Base-by-base conservation (phyloP, 2,113 vertebrate genomes). In the Sarotherodon lohbergeri region DNA sequence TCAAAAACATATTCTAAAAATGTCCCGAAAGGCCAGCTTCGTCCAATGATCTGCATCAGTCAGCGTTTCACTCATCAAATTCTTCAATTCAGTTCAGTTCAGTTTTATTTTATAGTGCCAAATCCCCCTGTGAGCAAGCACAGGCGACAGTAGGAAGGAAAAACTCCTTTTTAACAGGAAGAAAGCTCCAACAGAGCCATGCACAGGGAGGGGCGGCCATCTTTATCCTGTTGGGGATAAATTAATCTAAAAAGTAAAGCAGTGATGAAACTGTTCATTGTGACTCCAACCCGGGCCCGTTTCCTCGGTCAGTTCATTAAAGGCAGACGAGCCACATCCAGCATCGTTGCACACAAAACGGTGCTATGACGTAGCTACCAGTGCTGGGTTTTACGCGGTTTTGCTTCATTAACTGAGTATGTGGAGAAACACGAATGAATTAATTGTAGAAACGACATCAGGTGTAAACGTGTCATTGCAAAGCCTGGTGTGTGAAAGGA, bases 1-100 rank as follows among this genome's bases (percentile, higher is more conserved):
- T 39, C 17, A 66, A n/a, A n/a, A 12, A 39, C 10, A n/a, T 12
- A 66, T 39, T 36, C 4, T 22, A 39, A 39, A 66, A 66, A 66
- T 66, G 4, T 66, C 34, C 36, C 3, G 2, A 68, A 41, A 68
- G 2, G 19, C 32, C 61, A 7, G 17, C 32, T 66, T 68, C 19
- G 12, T 41, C 63, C 34, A 0, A 1, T 5, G 63, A 68, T 68
- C 5, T 63, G 29, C 59, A 11, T 63, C 61, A 0, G 61, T 39
- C 61, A 41, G 34, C 6, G 4, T 24, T 61, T 61, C 12, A 0
- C 12, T 66, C 32, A 0, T 43, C 19, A 2, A 8, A 71, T 2
- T 41, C 36, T 43, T 34, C 57, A 61, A 1, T 19, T 61, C 0
- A 3, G 17, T 32, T 0, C 32, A 63, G 16, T 1, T 63, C 32